Percentiles rank a stretch among this genome's conserved stretches.
Evolutionary conservation across 2,797 vertebrate genomes (phyloP).

Genomic region (Microctenopoma stevenorrisi): DNA sequence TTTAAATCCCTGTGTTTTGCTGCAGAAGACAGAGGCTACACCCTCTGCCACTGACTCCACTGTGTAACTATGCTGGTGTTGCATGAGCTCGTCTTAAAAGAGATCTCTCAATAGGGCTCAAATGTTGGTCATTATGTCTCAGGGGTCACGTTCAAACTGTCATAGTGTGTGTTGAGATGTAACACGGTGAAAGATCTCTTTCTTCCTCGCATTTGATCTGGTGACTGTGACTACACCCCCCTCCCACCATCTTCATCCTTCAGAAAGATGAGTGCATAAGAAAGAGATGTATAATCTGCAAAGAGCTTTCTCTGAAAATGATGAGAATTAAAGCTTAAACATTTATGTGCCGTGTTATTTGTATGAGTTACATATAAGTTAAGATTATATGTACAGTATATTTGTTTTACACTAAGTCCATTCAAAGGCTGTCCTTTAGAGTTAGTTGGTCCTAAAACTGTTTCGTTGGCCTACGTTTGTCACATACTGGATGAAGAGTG

Average conservation of each 20-base stretch:
- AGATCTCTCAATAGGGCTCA: constrained; percentile 33
- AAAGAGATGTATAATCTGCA: background rate
- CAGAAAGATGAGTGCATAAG: background rate
- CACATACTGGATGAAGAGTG: background rate
- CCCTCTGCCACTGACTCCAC: constrained; percentile 14
- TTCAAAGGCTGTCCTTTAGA: background rate
- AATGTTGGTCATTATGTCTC: constrained; percentile 41
- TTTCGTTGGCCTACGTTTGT: constrained; percentile 3
- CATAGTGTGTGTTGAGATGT: constrained; percentile 29
- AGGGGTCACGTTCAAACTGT: constrained; percentile 43
- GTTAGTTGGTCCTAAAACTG: background rate
- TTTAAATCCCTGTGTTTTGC: constrained; percentile 12
- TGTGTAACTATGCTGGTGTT: constrained; percentile 20
- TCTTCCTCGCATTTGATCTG: constrained; percentile 34
- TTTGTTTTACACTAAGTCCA: background rate
- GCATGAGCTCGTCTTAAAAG: constrained; percentile 34
- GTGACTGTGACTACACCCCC: constrained; percentile 32
- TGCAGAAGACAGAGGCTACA: constrained; percentile 24
- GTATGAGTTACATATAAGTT: background rate
- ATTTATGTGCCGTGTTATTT: background rate
- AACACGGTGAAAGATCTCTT: constrained; percentile 25
- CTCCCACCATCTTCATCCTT: constrained; percentile 14
- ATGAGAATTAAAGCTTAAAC: background rate
- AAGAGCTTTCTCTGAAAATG: background rate
- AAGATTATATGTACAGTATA: too few species aligned